Base-by-base conservation (phyloP, 23 tunicate species). In the Styela plicata region DNA sequence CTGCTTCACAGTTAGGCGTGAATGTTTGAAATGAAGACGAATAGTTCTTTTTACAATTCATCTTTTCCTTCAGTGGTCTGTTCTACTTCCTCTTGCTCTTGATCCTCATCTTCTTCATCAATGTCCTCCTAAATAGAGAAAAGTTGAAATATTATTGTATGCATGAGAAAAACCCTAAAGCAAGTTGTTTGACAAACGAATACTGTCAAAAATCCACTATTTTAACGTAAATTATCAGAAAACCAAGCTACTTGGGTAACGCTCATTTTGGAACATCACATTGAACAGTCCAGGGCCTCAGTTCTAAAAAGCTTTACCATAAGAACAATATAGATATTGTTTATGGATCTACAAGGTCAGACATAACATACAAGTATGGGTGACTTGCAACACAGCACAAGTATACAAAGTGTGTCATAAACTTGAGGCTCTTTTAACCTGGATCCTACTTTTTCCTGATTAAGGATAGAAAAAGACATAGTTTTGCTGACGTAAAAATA, bases 31-130 rank as follows among this genome's bases (percentile, higher is more conserved):
- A 44, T 44, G 10, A 13, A 44, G 13, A 44, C 57, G 57, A 44
- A 7, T 44, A 44, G 13, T 44, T 44, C 57, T 5, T 44, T 76
- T 73, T 91, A 91, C 69, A 91, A 86, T 78, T 91, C 97, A 36
- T 86, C 90, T 78, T 83, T 75, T 28, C 74, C 79, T 0, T 73
- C 87, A 21, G 57, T 65, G 16, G 74, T 73, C 5, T 33, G 52
- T 1, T 86, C 97, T 0, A 34, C 89, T 73, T 91, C 97, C 28
- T 91, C 97, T 52, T 88, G 96, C 19, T 82, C 70, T 35, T 77
- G 84, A 52, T 91, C 97, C 28, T 86, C 97, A 24, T 73, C 52
- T 0, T 91, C 90, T 64, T 86, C 97, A 31, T 83, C 97, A 66
- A 91, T 22, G 3, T 86, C 90, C 36, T 86, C 97, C 97, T 91